These are phyloP conservation scores for Poecilia picta DNA, from an alignment of 2,797 vertebrate species.

Conservation along the genomic window DNA sequence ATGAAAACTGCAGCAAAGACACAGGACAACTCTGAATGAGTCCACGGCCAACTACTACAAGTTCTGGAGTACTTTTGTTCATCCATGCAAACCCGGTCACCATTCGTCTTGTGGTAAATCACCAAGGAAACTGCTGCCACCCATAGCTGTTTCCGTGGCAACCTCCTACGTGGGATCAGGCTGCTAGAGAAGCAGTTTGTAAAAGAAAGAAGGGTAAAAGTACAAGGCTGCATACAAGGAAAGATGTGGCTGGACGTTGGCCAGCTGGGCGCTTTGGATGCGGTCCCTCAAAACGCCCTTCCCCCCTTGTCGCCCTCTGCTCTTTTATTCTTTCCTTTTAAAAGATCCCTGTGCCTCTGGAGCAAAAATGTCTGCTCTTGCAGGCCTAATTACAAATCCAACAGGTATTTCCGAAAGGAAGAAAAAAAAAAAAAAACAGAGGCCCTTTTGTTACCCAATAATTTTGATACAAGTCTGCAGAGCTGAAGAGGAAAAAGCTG, in stretches of 20 bases:
- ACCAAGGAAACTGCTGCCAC: slow-evolving; percentile 82
- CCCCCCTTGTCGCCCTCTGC: slow-evolving; percentile 26
- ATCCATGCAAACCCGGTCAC: slow-evolving; percentile 47
- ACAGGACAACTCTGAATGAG: not conserved
- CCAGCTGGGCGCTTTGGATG: slow-evolving; percentile 40
- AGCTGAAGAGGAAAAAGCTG: slow-evolving; percentile 9
- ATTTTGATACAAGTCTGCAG: not conserved
- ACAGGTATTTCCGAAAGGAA: not conserved
- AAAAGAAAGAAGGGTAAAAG: slow-evolving; percentile 40
- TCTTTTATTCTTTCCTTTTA: slow-evolving; percentile 39
- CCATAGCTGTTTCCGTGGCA: slow-evolving; percentile 77
- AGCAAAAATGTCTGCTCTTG: slow-evolving; percentile 1
- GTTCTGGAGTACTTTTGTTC: slow-evolving; percentile 7
- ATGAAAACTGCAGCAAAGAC: not conserved
- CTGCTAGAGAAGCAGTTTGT: slow-evolving; percentile 58
- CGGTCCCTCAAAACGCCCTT: slow-evolving; percentile 28
- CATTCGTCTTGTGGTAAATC: slow-evolving; percentile 70
- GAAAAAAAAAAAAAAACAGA: not conserved
- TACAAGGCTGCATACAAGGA: slow-evolving; percentile 33
- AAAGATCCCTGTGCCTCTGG: slow-evolving; percentile 1
- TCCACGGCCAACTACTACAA: slow-evolving; percentile 2
- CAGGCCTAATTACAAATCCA: not conserved
- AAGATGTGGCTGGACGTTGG: slow-evolving; percentile 63
- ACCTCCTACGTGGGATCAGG: slow-evolving; percentile 70
- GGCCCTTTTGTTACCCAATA: not conserved